Conservation (phyloP, 2,888 invertebrate genomes). For the Drosophila setosimentum region DNA sequence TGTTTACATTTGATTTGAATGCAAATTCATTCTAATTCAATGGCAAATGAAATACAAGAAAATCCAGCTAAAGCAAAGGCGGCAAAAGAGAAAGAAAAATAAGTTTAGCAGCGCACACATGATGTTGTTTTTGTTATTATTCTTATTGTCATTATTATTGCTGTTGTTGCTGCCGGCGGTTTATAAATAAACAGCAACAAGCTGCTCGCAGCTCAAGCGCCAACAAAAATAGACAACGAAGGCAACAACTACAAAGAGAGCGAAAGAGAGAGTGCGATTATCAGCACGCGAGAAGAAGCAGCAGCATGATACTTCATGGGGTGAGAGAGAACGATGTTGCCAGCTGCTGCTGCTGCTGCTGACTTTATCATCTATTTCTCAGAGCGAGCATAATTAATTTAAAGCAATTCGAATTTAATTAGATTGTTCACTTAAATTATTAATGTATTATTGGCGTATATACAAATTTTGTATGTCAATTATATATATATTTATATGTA, state of each 20-base stretch:
- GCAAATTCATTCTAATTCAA: conserved; percentile 51
- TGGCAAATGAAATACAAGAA: conserved; percentile 58
- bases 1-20: conserved; percentile 41
- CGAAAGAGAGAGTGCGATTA: not conserved
- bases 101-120: conserved; percentile 37
- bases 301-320: not conserved
- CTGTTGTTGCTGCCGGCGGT: conserved; percentile 50
- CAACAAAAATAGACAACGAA: conserved; percentile 60
- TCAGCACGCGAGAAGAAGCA: not conserved
- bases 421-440: conserved; percentile 3
- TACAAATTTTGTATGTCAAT: not conserved
- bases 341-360: not conserved
- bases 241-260: conserved; percentile 20
- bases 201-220: conserved; percentile 64
- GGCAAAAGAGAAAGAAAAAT: conserved; percentile 14
- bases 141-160: conserved; percentile 20
- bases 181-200: conserved; percentile 74
- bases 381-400: conserved; percentile 10
- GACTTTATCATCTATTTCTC: not conserved
- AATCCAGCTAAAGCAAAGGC: conserved; percentile 51
- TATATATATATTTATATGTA: not conserved
- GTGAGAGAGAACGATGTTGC: not conserved
- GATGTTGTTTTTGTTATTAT: conserved; percentile 47
- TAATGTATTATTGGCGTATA: not conserved
- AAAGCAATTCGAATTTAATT: not conserved